These are phyloP conservation scores for Lacanobia wlatinum DNA, from an alignment of 2,888 invertebrate species.

Conservation along the genomic window DNA sequence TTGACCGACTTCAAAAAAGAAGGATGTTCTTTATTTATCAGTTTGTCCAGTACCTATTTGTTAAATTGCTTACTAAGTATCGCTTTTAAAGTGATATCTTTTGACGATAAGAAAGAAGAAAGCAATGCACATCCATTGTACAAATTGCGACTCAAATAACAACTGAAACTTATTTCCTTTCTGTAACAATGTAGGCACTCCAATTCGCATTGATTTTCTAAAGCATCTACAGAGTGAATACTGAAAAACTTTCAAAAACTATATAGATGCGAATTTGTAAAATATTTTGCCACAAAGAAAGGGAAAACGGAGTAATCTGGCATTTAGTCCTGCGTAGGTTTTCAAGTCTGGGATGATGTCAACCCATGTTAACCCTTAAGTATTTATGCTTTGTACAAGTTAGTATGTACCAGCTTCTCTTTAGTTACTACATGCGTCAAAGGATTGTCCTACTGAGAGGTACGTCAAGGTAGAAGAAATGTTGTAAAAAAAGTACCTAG, in stretches of 20 bases:
- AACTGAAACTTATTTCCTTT: conserved; percentile 1
- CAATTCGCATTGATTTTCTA: neutral
- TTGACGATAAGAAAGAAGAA: neutral
- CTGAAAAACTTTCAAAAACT: neutral
- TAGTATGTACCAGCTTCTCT: conserved; percentile 1
- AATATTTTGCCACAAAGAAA: neutral
- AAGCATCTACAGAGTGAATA: neutral
- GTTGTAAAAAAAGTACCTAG: neutral
- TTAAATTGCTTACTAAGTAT: neutral
- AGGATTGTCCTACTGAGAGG: conserved; percentile 10
- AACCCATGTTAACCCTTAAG: neutral
- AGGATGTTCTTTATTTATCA: no score
- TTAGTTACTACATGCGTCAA: conserved; percentile 13
- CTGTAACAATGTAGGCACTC: neutral
- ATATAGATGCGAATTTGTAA: neutral
- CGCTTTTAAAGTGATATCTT: neutral
- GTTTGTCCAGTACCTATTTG: neutral
- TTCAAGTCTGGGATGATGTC: neutral
- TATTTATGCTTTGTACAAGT: conserved; percentile 5
- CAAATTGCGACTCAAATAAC: neutral
- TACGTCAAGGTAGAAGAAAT: neutral
- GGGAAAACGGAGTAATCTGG: no score
- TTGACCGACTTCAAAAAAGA: no score
- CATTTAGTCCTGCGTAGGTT: neutral
- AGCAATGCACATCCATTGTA: no score